phyloP scores from a whole-genome alignment of 2,888 invertebrate species.

The Xestia sexstrigata region DNA sequence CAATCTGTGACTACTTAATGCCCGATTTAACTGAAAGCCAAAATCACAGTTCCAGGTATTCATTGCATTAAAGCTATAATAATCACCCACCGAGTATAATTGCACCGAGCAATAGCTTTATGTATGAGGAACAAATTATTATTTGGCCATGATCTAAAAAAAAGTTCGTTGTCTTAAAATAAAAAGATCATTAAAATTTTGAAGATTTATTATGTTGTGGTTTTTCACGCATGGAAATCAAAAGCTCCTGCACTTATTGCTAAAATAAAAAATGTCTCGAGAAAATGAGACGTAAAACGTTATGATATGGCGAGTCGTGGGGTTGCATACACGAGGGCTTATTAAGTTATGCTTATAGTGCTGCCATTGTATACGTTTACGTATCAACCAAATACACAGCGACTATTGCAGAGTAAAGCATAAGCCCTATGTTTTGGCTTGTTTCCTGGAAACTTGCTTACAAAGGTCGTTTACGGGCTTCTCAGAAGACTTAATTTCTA shows the following conservation, averaged over 20 bases:
- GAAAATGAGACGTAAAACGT: slow-evolving; percentile 74
- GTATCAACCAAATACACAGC: neutral
- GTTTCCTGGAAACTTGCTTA: slow-evolving; percentile 1
- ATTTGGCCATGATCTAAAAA: neutral
- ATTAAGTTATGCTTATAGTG: slow-evolving; percentile 74
- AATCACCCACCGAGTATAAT: neutral
- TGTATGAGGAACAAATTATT: neutral
- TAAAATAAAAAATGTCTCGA: slow-evolving; percentile 32
- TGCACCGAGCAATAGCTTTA: neutral
- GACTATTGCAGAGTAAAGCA: slow-evolving; percentile 10
- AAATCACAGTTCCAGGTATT: neutral
- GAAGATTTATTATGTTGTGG: neutral
- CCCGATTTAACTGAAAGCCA: neutral
- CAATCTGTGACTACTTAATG: neutral
- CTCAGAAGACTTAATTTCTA: neutral
- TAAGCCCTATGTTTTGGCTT: slow-evolving; percentile 3
- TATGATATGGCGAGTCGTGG: slow-evolving; percentile 69
- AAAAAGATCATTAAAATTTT: neutral
- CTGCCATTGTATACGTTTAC: slow-evolving; percentile 57
- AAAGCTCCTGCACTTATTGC: neutral
- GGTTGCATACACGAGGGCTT: slow-evolving; percentile 78
- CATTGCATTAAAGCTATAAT: neutral
- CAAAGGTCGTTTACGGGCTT: neutral
- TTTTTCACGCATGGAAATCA: slow-evolving; percentile 1
- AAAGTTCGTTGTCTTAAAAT: neutral